Evolutionary conservation across 1,140 invertebrate genomes (phyloP).

Genomic region (Notospermus geniculatus): DNA sequence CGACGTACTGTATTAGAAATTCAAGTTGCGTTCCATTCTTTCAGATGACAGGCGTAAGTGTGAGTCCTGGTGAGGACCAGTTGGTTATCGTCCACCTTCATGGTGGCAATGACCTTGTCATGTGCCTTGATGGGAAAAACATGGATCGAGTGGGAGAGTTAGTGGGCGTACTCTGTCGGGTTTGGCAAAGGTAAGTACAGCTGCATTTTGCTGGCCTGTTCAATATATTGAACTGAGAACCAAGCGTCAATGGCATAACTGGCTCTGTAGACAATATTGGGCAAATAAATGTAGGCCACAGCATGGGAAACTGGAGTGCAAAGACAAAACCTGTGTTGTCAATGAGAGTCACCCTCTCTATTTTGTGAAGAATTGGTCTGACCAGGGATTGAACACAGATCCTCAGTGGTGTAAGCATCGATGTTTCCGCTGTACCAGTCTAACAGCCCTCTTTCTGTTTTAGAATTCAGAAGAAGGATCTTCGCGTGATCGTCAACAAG

Average conservation of each 20-base stretch:
- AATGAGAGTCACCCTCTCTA: too few species aligned
- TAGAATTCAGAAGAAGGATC: slow-evolving; percentile 63
- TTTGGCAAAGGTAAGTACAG: slow-evolving; percentile 50
- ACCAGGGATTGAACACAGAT: too few species aligned
- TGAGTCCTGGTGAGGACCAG: slow-evolving; percentile 82
- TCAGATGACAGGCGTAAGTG: slow-evolving; percentile 75
- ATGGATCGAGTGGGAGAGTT: slow-evolving; percentile 74
- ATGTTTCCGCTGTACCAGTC: slow-evolving; percentile 10
- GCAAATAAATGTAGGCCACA: too few species aligned
- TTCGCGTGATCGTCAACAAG: slow-evolving; percentile 67
- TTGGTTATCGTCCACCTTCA: slow-evolving; percentile 85
- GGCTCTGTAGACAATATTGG: too few species aligned
- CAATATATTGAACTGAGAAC: neutral
- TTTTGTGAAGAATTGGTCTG: too few species aligned
- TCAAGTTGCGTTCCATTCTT: too few species aligned
- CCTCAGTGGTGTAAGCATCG: slow-evolving; percentile 11
- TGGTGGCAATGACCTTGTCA: slow-evolving; percentile 85
- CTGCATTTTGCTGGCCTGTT: neutral
- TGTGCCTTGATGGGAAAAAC: slow-evolving; percentile 65
- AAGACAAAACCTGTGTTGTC: too few species aligned
- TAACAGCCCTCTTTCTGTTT: slow-evolving; percentile 31
- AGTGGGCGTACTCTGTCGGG: slow-evolving; percentile 69
- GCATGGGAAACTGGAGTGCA: too few species aligned
- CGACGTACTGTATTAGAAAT: too few species aligned
- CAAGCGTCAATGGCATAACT: too few species aligned